Evolutionary conservation across 2,113 vertebrate genomes (phyloP), one percentile per base, ranked within the genome.

Genomic region (Furnarius figulus): DNA sequence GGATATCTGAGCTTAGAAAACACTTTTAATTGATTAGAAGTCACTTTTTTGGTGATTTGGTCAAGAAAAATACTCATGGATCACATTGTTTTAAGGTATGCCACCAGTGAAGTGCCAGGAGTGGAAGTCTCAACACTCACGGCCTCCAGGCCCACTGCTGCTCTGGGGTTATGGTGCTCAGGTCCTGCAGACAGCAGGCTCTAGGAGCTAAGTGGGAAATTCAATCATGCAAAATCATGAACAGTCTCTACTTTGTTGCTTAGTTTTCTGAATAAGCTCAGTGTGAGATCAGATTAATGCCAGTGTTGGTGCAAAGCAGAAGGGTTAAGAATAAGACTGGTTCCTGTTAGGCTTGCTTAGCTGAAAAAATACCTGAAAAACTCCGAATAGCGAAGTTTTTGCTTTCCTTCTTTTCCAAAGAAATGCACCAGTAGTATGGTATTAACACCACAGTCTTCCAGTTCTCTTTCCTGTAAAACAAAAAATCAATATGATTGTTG

Each of bases 391-490:
- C 97, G 98, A 91, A 99, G 97, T 90, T 99, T 99, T 31, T 98
- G 98, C 59, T 98, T 96, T 96, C 99, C 99, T 93, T 85, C 98
- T 96, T 97, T 98, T 11, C 99, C 99, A 95, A 99, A 99, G 97
- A 99, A 99, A 96, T 97, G 98, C 31, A 99, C 98, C 97, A 99
- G 98, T 90, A 99, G 98, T 9, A 99, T 98, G 3, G 99, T 99
- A 95, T 98, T 98, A 93, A 98, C 97, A 47, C 47, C 96, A 46
- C 91, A 85, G 94, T 95, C 86, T 95, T 98, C 97, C 71, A 93
- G 50, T 82, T 90, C 83, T 85, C 92, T 23, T 59, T 94, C 97
- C 98, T 98, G 63, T n/a, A 95, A 97, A 97, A 95, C 33, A 95
- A 92, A 93, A 58, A 67, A 13, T 3, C 11, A 18, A 4, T 5